phyloP scores from a whole-genome alignment of 2,888 invertebrate species.

The Parnassius orleans region DNA sequence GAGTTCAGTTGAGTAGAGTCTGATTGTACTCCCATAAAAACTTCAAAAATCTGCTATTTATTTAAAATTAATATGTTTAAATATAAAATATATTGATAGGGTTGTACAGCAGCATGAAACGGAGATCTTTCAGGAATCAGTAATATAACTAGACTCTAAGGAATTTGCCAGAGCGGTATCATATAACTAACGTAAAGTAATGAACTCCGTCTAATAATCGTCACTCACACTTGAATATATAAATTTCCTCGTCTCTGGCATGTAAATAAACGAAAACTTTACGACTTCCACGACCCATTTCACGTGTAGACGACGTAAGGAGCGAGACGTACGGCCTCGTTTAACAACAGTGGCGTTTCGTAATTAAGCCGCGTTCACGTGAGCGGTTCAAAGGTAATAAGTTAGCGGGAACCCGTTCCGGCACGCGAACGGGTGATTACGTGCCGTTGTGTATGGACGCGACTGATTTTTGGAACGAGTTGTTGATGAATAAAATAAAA shows the following conservation, averaged over 20 bases:
- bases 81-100: no score
- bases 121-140: no score
- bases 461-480: slow-evolving; percentile 2
- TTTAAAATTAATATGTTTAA: no score
- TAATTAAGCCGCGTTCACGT: slow-evolving; percentile 37
- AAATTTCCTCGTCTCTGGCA: slow-evolving; percentile 4
- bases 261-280: slow-evolving; percentile 6
- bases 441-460: slow-evolving; percentile 27
- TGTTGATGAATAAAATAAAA: no score
- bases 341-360: slow-evolving; percentile 22
- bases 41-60: no score
- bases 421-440: slow-evolving; percentile 39
- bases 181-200: not conserved
- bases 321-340: slow-evolving; percentile 5
- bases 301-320: slow-evolving; percentile 9
- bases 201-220: slow-evolving; percentile 6
- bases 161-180: no score
- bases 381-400: slow-evolving; percentile 31
- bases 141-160: no score
- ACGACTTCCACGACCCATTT: slow-evolving; percentile 5
- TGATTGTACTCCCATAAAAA: no score
- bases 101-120: no score
- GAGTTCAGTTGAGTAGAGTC: no score
- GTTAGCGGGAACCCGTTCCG: slow-evolving; percentile 21
- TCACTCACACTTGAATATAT: not conserved